These are phyloP conservation scores for Anodontia alba DNA, from an alignment of 2,888 invertebrate genomes.

Conservation along the genomic window DNA sequence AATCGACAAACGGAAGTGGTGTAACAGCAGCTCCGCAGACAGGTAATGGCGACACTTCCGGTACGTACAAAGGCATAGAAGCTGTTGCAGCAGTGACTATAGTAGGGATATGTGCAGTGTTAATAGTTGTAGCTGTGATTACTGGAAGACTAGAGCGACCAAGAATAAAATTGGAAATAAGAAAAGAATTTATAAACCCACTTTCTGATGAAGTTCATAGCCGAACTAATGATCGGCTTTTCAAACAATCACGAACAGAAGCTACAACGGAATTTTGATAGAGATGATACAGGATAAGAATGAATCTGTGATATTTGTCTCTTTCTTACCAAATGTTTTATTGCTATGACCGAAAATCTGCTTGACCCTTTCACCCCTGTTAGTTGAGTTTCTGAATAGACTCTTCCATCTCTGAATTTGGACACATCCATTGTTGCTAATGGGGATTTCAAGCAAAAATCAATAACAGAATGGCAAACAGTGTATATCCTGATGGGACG, in stretches of 20 bases:
- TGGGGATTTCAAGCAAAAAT: too few relatives aligned
- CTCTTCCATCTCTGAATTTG: too few relatives aligned
- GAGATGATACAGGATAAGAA: not conserved
- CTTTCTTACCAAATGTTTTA: too few relatives aligned
- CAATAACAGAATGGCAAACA: too few relatives aligned
- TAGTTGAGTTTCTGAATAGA: too few relatives aligned
- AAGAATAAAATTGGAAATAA: slow-evolving; percentile 2
- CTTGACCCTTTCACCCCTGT: too few relatives aligned
- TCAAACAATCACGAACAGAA: too few relatives aligned
- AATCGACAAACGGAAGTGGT: not conserved
- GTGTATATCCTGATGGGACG: too few relatives aligned
- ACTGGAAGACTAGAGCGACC: slow-evolving; percentile 23
- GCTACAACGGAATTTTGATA: too few relatives aligned
- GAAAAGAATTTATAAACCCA: not conserved
- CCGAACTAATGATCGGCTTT: too few relatives aligned
- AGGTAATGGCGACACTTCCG: not conserved
- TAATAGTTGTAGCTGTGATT: slow-evolving; percentile 16
- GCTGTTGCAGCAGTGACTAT: slow-evolving; percentile 25
- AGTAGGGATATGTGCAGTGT: slow-evolving; percentile 1
- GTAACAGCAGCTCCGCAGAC: not conserved
- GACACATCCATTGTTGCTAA: too few relatives aligned
- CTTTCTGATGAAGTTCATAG: not conserved
- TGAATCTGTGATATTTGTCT: not conserved
- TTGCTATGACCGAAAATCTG: too few relatives aligned
- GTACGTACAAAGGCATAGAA: slow-evolving; percentile 21